Evolutionary conservation across 2,888 invertebrate genomes (phyloP).

Genomic region (Congeria kusceri): DNA sequence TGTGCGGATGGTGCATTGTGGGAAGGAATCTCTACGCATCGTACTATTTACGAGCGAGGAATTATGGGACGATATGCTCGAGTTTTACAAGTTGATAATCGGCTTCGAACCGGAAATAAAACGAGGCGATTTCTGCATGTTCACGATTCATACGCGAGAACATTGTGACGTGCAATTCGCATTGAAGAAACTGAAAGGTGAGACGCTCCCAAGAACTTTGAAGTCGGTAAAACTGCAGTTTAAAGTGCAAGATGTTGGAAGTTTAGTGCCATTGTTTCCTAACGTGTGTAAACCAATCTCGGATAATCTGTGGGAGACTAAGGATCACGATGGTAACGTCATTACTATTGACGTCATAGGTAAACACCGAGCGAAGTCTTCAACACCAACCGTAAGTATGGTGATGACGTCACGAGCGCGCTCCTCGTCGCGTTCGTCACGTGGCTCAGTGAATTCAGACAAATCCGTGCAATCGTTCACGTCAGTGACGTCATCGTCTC

Average conservation of each 20-base stretch:
- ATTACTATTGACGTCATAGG: conserved; percentile 73
- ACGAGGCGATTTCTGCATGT: conserved; percentile 79
- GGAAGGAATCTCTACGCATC: conserved; percentile 79
- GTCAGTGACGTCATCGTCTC: conserved; percentile 55
- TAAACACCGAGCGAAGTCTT: conserved; percentile 40
- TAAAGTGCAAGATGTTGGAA: conserved; percentile 77
- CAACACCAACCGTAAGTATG: conserved; percentile 40
- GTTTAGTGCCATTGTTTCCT: conserved; percentile 80
- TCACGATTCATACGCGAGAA: conserved; percentile 75
- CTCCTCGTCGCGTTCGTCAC: conserved; percentile 39
- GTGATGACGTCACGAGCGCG: conserved; percentile 15
- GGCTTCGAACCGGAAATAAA: conserved; percentile 75
- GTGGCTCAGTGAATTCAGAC: conserved; percentile 41
- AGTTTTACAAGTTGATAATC: conserved; percentile 78
- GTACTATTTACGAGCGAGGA: conserved; percentile 76
- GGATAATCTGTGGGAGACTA: conserved; percentile 78
- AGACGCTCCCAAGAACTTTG: conserved; percentile 64
- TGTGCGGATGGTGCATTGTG: conserved; percentile 81
- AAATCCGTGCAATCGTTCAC: conserved; percentile 61
- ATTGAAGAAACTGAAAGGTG: conserved; percentile 75
- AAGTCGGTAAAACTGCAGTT: conserved; percentile 77
- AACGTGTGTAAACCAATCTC: conserved; percentile 78
- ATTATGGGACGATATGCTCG: conserved; percentile 80
- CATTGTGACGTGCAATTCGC: conserved; percentile 81
- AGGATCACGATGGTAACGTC: conserved; percentile 80